Base-by-base conservation (phyloP, 1,140 invertebrate species). In the Lasioglossum baleicum region DNA sequence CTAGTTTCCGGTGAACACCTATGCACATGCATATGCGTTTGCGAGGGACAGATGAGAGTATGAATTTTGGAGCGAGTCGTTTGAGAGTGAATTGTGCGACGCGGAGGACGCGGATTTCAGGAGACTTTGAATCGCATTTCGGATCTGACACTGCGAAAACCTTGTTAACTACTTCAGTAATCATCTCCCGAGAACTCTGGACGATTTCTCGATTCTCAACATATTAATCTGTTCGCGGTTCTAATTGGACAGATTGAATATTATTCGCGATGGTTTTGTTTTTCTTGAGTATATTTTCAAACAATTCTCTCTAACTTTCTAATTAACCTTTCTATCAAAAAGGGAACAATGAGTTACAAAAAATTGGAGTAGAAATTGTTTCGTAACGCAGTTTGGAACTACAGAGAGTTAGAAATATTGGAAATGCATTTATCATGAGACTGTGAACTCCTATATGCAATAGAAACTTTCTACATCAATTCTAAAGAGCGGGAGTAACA, bases 11-110 rank as follows among this genome's bases (percentile, higher is more conserved):
- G 56, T n/a, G 56, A 58, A 58, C 56, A 58, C 20, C 56, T 58
- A 58, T 58, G 56, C 56, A n/a, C 56, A 58, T 58, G 56, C 56
- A 58, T 58, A n/a, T n/a, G 56, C 56, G 56, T 58, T 58, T 58
- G 6, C 56, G 20, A 7, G 7, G 56, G 20, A 58, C 17, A 58
- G 56, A 58, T 58, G 56, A 58, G 56, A 31, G 2, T 26, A 63
- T 31, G 22, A 31, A 63, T 63, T 63, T 63, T 63, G 60, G 26
- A 63, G 60, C 56, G 26, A 63, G 60, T 63, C 26, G 26, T 7
- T 63, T n/a, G 60, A 63, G 60, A 31, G 26, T 31, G 60, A 63
- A 13, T 63, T 31, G 22, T 22, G 58, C 22, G 22, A 8, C 26
- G 22, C 26, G 22, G 60, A 11, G 13, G 22, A 26, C 8, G 2